Base-by-base conservation (phyloP, 2,797 vertebrate genomes). In the Pseudomugil tenellus region DNA sequence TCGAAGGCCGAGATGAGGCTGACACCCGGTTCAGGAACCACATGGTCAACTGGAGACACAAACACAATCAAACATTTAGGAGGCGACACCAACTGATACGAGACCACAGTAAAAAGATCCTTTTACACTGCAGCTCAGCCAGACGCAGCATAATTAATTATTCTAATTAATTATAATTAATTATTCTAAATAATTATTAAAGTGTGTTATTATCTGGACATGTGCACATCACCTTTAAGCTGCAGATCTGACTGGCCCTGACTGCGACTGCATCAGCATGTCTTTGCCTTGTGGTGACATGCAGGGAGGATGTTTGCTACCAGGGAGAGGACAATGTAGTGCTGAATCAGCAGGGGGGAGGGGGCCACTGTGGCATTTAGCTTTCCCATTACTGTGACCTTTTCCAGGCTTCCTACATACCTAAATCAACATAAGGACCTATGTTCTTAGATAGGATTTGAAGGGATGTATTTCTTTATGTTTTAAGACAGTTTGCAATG, bases 1-100 rank as follows among this genome's bases (percentile, higher is more conserved):
- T 99, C 96, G 0, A 99, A 98, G 0, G 97, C 95, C 0, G 95
- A 91, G 68, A 99, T 87, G 86, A 99, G 94, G 84, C 96, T 96
- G 59, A 92, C 89, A 1, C 98, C 98, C 0, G 96, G 96, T 78
- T 99, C 98, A 0, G 97, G 94, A 13, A 99, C 88, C 8, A 99
- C 98, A 0, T 99, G 98, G 84, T 99, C 98, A 46, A 99, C 98
- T 99, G 76, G 37, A 63, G 0, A 41, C 37, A 53, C 51, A 70
- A 31, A 52, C 49, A 26, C 0, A 16, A 1, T 56, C 19, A 73
- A 16, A 66, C 48, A 71, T 52, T 64, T 31, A 51, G 3, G 49
- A 13, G 31, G 2, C 14, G 26, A 52, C 13, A 39, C 8, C 7
- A 43, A 43, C 13, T 25, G 46, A 48, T 48, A 52, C 14, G n/a